phyloP scores from a whole-genome alignment of 2,113 vertebrate species.

The Talpa occidentalis region DNA sequence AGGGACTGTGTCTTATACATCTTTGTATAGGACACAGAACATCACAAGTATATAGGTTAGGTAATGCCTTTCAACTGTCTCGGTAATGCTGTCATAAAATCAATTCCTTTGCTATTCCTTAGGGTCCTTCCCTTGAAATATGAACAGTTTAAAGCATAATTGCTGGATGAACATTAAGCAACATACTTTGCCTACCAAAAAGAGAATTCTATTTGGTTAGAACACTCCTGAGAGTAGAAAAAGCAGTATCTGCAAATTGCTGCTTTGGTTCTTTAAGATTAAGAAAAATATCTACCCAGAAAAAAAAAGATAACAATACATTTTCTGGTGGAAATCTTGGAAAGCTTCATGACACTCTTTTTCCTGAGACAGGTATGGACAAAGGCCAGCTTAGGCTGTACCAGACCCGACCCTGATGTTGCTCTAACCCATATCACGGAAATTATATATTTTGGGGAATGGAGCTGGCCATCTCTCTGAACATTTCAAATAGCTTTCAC shows the following conservation, averaged over 20 bases:
- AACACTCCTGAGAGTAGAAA: slow-evolving; percentile 75
- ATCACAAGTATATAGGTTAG: slow-evolving; percentile 70
- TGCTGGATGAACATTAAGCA: slow-evolving; percentile 77
- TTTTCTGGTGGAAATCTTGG: neutral
- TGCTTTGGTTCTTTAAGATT: slow-evolving; percentile 66
- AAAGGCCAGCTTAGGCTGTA: neutral
- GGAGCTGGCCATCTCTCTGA: neutral
- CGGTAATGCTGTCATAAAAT: slow-evolving; percentile 82
- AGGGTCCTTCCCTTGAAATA: slow-evolving; percentile 79
- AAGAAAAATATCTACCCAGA: slow-evolving; percentile 56
- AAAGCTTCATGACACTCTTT: neutral
- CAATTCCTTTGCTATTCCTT: slow-evolving; percentile 74
- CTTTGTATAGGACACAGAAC: slow-evolving; percentile 66
- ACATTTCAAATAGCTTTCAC: slow-evolving; percentile 28
- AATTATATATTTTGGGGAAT: neutral
- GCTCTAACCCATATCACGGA: neutral
- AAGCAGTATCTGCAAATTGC: slow-evolving; percentile 63
- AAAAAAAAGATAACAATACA: neutral
- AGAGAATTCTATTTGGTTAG: slow-evolving; percentile 73
- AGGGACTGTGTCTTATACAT: slow-evolving; percentile 62
- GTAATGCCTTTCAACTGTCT: slow-evolving; percentile 78
- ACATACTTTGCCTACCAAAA: slow-evolving; percentile 76
- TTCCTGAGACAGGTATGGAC: neutral
- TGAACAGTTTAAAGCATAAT: slow-evolving; percentile 76
- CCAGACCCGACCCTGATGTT: neutral